These are phyloP conservation scores for Agelaius phoeniceus DNA, from an alignment of 2,113 vertebrate species.

Conservation along the genomic window DNA sequence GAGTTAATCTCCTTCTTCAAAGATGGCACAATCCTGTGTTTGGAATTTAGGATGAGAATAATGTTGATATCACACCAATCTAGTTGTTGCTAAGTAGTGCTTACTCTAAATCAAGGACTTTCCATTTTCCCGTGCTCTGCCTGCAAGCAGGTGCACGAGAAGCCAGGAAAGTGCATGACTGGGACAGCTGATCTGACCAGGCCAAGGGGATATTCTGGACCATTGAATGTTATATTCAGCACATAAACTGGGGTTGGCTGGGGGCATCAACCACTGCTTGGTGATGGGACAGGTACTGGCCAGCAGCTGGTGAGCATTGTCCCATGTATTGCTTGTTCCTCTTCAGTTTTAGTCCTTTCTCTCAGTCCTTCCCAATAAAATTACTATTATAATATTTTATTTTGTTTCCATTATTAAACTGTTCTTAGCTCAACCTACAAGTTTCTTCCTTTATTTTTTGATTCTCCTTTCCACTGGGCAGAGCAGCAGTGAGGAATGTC, in stretches of 20 bases:
- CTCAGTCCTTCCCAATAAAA: neutral
- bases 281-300: neutral
- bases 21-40: neutral
- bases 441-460: neutral
- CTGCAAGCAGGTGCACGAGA: neutral
- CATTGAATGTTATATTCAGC: neutral
- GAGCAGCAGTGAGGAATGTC: neutral
- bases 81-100: neutral
- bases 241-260: neutral
- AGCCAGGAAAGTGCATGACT: neutral
- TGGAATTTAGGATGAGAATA: neutral
- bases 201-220: neutral
- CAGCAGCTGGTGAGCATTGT: neutral
- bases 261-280: rapidly evolving
- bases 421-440: neutral
- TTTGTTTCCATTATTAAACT: neutral
- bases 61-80: neutral
- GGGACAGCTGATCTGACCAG: neutral
- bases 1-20: neutral
- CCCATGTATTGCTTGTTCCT: neutral
- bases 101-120: neutral
- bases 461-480: neutral
- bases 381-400: neutral
- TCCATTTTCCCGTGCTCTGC: neutral
- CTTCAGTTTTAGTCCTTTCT: neutral